Conservation (phyloP, 2,113 vertebrate genomes). For the Riparia riparia region DNA sequence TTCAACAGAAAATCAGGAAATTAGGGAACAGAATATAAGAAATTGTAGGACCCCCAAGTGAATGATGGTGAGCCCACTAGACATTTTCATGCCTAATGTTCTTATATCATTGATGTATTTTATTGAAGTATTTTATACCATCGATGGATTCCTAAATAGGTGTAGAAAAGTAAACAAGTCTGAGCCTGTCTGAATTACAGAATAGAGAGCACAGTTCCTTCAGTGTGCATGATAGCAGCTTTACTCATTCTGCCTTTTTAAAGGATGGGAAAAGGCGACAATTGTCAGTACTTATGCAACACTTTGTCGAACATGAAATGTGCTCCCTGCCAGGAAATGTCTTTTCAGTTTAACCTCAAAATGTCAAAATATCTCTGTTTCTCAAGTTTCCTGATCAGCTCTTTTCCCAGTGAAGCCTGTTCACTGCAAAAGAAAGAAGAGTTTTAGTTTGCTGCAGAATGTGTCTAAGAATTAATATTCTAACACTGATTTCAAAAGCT, state of each 20-base stretch:
- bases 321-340: conserved; percentile 27
- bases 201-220: conserved; percentile 32
- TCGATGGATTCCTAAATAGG: conserved; percentile 29
- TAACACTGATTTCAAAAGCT: neutral
- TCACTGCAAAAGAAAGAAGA: neutral
- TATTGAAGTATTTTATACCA: neutral
- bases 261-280: conserved; percentile 14
- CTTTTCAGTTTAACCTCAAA: conserved; percentile 71
- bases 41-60: neutral
- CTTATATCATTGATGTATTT: neutral
- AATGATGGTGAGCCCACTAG: neutral
- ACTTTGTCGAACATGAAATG: conserved; percentile 49
- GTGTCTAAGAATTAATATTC: neutral
- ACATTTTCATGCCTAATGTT: neutral
- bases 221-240: neutral
- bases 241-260: conserved; percentile 1
- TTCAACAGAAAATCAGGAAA: conserved; percentile 9
- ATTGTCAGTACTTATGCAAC: conserved; percentile 34
- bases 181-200: conserved; percentile 14
- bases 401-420: neutral
- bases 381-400: neutral
- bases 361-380: conserved; percentile 50
- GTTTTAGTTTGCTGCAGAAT: neutral
- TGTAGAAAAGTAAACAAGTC: conserved; percentile 34
- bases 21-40: neutral